A percentile compares a stretch with the other conserved stretches of the same genome.
phyloP scores from a whole-genome alignment of 2,113 vertebrate genomes.

The Coracopsis vasa region DNA sequence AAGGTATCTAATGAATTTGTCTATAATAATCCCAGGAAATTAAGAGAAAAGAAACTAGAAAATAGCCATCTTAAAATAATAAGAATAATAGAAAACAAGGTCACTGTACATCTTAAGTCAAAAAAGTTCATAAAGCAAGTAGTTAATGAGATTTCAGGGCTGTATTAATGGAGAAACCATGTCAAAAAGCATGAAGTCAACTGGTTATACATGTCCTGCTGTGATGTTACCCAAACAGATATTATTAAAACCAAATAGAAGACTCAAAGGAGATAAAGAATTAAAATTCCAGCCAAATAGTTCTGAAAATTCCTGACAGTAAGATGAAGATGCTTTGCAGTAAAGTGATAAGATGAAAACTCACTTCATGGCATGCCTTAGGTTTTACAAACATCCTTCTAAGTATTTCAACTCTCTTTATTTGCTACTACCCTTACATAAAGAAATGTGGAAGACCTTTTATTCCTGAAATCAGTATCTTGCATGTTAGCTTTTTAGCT shows the following conservation, averaged over 20 bases:
- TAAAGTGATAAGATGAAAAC: background rate
- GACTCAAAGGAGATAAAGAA: background rate
- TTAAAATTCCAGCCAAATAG: background rate
- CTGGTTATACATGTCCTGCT: background rate
- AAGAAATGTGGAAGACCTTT: background rate
- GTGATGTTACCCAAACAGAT: background rate
- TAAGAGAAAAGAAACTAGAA: background rate
- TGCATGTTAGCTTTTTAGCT: background rate
- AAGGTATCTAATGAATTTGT: background rate
- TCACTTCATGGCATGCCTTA: background rate
- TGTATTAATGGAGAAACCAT: background rate
- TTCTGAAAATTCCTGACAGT: background rate
- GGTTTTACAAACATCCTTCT: background rate
- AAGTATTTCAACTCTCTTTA: background rate
- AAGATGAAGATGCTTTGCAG: background rate
- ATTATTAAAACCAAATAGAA: background rate
- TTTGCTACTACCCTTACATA: background rate
- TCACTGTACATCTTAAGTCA: background rate
- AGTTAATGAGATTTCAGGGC: background rate
- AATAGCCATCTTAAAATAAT: background rate
- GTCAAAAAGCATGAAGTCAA: background rate
- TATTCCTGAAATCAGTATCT: background rate
- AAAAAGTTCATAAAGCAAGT: background rate
- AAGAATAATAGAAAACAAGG: background rate
- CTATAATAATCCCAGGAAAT: background rate